Evolutionary conservation across 1,140 invertebrate species (phyloP).

Genomic region (Conus ventricosus): DNA sequence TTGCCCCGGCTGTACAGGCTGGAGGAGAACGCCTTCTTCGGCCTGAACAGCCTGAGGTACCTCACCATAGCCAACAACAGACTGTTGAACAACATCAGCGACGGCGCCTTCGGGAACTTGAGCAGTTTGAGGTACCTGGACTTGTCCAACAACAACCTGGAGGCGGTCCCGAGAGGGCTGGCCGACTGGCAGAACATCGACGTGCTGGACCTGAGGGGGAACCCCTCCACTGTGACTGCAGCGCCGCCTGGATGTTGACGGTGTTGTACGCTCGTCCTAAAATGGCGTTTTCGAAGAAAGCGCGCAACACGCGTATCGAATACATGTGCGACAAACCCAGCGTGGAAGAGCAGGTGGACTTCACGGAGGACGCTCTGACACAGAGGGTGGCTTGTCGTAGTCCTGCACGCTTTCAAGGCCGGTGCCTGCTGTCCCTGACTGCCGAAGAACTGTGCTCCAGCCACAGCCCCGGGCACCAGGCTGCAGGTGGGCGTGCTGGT

Average conservation of each 20-base stretch:
- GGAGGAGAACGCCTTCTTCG: background rate
- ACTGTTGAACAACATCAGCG: background rate
- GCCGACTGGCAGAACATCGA: background rate
- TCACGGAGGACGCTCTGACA: background rate
- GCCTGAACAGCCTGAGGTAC: background rate
- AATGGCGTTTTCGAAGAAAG: no score
- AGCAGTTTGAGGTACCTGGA: slow-evolving; percentile 5
- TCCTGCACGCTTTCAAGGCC: background rate
- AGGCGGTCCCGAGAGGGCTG: background rate
- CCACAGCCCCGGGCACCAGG: background rate
- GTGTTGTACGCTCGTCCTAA: background rate
- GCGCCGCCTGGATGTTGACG: background rate
- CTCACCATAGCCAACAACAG: background rate
- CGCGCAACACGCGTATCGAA: background rate
- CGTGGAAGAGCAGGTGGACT: background rate
- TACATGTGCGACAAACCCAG: background rate
- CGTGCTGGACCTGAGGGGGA: background rate
- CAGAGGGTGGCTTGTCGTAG: background rate
- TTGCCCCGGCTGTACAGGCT: background rate
- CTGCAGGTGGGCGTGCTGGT: background rate
- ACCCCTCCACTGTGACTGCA: slow-evolving; percentile 17
- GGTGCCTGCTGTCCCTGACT: background rate
- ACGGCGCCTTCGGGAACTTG: slow-evolving; percentile 3
- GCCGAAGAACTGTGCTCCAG: background rate
- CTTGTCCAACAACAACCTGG: background rate